These are phyloP conservation scores for Empidonax alnorum DNA, from an alignment of 2,113 vertebrate genomes.

Conservation along the genomic window DNA sequence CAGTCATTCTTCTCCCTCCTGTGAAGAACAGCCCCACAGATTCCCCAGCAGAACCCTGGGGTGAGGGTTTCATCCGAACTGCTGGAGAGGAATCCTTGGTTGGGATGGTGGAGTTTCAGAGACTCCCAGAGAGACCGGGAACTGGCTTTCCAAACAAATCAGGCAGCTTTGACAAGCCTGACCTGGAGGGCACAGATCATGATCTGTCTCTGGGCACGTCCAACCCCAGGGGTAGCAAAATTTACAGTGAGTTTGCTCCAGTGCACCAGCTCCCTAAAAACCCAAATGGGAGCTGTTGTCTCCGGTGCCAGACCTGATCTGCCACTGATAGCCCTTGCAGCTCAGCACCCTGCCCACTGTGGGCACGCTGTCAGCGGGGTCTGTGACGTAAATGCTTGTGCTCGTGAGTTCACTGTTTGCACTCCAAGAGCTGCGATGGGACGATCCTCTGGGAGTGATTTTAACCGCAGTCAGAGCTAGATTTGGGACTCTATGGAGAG, in stretches of 20 bases:
- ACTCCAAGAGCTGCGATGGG: background rate
- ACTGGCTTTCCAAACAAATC: background rate
- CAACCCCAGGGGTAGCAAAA: background rate
- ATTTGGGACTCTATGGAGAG: constrained; percentile 79
- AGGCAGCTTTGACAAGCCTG: background rate
- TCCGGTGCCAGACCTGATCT: background rate
- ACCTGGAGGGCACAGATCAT: background rate
- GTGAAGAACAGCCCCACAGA: background rate
- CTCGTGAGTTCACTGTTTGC: background rate
- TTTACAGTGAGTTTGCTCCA: background rate
- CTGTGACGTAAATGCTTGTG: background rate
- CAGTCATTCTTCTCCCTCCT: background rate
- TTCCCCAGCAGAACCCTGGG: background rate
- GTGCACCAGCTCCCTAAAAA: background rate
- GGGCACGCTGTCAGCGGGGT: background rate
- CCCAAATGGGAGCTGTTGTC: background rate
- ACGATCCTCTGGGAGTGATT: background rate
- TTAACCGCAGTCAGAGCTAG: background rate
- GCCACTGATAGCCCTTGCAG: background rate
- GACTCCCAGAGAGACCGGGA: background rate
- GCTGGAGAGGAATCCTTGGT: fast-evolving
- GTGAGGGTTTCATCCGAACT: background rate
- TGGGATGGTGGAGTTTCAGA: background rate
- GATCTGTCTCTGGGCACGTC: background rate
- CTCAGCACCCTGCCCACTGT: background rate